These are phyloP conservation scores for Ctenodactylus gundi DNA, from an alignment of 2,113 vertebrate genomes.

Conservation along the genomic window DNA sequence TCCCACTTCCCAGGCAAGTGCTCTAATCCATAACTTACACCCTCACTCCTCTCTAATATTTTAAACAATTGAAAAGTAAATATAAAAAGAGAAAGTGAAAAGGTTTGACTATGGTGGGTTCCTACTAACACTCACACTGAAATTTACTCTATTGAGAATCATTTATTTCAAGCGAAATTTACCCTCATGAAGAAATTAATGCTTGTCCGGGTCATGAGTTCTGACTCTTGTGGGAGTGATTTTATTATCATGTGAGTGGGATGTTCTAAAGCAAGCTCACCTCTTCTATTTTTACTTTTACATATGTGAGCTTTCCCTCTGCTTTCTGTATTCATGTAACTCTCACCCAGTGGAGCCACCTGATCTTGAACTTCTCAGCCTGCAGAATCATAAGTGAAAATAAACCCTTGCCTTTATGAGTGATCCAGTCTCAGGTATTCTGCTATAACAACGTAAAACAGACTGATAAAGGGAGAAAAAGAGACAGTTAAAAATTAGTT, in stretches of 20 bases:
- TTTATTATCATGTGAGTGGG: not conserved
- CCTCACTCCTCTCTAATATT: too few relatives aligned
- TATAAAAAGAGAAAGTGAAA: not conserved
- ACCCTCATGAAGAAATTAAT: not conserved
- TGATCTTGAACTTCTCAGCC: not conserved
- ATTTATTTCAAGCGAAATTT: not conserved
- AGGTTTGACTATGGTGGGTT: not conserved
- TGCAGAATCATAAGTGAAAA: not conserved
- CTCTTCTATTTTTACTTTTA: not conserved
- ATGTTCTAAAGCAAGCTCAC: not conserved
- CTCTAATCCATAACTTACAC: too few relatives aligned
- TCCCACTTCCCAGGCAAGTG: too few relatives aligned
- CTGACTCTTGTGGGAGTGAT: too few relatives aligned
- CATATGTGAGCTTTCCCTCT: accelerated
- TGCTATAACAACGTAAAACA: not conserved
- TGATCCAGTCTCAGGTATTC: not conserved
- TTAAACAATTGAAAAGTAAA: not conserved
- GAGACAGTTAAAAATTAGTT: not conserved
- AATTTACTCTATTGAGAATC: not conserved
- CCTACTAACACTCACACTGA: not conserved
- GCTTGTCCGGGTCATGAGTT: not conserved
- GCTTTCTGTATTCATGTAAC: not conserved
- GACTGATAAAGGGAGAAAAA: not conserved
- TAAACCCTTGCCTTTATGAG: not conserved
- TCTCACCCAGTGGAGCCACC: not conserved